Evolutionary conservation across 2,888 invertebrate genomes (phyloP), one percentile per base, ranked within the genome.

Genomic region (Heteropelma amictum): DNA sequence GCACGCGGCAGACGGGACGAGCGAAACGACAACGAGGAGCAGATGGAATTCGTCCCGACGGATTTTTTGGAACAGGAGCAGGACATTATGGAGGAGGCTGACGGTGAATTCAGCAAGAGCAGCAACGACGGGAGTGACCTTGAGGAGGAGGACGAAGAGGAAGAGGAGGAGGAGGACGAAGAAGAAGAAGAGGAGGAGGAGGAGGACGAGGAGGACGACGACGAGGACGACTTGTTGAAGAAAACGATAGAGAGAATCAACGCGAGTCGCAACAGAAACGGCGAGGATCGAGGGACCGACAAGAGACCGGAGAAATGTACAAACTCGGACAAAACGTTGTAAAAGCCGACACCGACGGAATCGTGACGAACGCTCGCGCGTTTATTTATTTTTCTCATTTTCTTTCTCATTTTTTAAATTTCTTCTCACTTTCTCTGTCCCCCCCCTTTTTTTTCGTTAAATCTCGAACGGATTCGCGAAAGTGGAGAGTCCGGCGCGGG

Each of bases 41-140:
- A 86, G 23, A 86, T 88, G 87, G 89, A 89, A 82, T 89, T 89
- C 58, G 88, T 89, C 53, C 89, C 89, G 4, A 88, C 89, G n/a
- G 89, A 89, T 68, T 89, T 89, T 80, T 81, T 89, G 42, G 89
- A 88, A 12, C 89, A 89, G 71, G 88, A 88, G 79, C 88, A 88
- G 51, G 87, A 88, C 21, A 87, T 88, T 28, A 82, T 85, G 2
- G 89, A 88, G 49, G 88, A 88, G 53, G 79, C 82, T 26, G 88
- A n/a, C n/a, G n/a, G n/a, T n/a, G n/a, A 81, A 28, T 83, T 81
- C 23, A 84, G 82, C 54, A 84, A 82, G 21, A 83, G 81, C 8
- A 81, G 77, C 42, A 76, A 79, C 58, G 79, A 78, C 1, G 84
- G 83, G 10, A 49, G 17, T 2, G 68, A 58, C 10, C 53, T 63